Conservation (phyloP, 2,888 invertebrate genomes). For the Eugnorisma glareosa region DNA sequence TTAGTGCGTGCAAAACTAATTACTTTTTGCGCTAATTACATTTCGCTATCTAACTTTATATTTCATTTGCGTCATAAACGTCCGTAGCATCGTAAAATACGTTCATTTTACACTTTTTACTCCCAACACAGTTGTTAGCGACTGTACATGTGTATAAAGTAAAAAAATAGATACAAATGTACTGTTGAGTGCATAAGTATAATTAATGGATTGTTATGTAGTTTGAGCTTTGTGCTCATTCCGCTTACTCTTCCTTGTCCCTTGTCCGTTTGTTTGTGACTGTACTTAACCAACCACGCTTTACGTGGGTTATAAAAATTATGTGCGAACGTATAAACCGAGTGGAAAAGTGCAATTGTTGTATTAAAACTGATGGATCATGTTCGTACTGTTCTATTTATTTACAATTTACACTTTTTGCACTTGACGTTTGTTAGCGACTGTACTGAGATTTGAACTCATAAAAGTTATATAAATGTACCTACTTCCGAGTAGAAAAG, state of each 20-base stretch:
- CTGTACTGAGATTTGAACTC: constrained; percentile 51
- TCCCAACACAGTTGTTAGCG: constrained; percentile 43
- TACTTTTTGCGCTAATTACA: constrained; percentile 62
- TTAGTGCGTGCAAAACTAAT: constrained; percentile 59
- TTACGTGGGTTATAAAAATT: constrained; percentile 44
- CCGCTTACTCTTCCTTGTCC: constrained; percentile 34
- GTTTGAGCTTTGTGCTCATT: constrained; percentile 41
- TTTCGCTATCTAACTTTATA: constrained; percentile 60
- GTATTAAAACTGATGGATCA: constrained; percentile 43
- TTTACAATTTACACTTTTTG: constrained; percentile 52
- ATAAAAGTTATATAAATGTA: constrained; percentile 51
- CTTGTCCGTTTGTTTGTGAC: constrained; percentile 38
- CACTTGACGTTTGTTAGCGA: constrained; percentile 46
- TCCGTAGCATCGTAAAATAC: constrained; percentile 50
- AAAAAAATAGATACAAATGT: constrained; percentile 59
- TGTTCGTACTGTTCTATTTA: constrained; percentile 27
- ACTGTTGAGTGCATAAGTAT: constrained; percentile 45
- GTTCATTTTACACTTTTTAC: constrained; percentile 58
- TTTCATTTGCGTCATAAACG: constrained; percentile 60
- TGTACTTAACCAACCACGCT: constrained; percentile 38
- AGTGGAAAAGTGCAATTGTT: constrained; percentile 52
- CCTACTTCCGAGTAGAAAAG: constrained; percentile 46
- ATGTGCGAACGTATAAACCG: constrained; percentile 54
- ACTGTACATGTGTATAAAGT: constrained; percentile 50
- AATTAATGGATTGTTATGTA: constrained; percentile 54